Evolutionary conservation across 2,888 invertebrate species (phyloP).

Genomic region (Drosophila mercatorum): DNA sequence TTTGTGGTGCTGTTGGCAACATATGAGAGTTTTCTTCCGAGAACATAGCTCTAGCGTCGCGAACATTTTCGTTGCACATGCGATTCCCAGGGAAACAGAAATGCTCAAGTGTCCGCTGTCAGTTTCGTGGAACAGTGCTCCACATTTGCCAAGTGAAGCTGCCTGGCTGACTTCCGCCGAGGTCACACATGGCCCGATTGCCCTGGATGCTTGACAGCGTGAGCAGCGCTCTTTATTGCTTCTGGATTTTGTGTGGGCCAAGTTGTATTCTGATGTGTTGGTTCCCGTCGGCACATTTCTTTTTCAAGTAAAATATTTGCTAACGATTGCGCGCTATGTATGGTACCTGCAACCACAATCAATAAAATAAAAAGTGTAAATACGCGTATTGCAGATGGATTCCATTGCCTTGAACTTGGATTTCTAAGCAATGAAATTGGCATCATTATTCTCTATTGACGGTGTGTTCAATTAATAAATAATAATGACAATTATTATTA

Average conservation of each 20-base stretch:
- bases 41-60: slow-evolving; percentile 61
- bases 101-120: slow-evolving; percentile 36
- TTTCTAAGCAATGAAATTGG: too few relatives aligned
- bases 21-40: slow-evolving; percentile 64
- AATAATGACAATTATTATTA: too few relatives aligned
- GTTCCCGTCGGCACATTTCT: slow-evolving; percentile 29
- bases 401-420: not conserved
- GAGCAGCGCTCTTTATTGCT: slow-evolving; percentile 26
- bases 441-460: too few relatives aligned
- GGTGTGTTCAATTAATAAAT: too few relatives aligned
- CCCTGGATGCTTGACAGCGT: slow-evolving; percentile 17
- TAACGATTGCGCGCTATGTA: not conserved
- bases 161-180: slow-evolving; percentile 58
- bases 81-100: slow-evolving; percentile 58
- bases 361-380: too few relatives aligned
- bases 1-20: slow-evolving; percentile 40
- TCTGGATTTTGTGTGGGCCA: slow-evolving; percentile 7
- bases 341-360: too few relatives aligned
- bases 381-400: not conserved
- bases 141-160: slow-evolving; percentile 54
- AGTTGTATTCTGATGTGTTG: not conserved
- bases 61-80: slow-evolving; percentile 67
- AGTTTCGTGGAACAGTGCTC: slow-evolving; percentile 67
- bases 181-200: slow-evolving; percentile 32
- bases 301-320: not conserved